phyloP scores from a whole-genome alignment of 2,113 vertebrate species.

The Pollimyrus isidori region DNA sequence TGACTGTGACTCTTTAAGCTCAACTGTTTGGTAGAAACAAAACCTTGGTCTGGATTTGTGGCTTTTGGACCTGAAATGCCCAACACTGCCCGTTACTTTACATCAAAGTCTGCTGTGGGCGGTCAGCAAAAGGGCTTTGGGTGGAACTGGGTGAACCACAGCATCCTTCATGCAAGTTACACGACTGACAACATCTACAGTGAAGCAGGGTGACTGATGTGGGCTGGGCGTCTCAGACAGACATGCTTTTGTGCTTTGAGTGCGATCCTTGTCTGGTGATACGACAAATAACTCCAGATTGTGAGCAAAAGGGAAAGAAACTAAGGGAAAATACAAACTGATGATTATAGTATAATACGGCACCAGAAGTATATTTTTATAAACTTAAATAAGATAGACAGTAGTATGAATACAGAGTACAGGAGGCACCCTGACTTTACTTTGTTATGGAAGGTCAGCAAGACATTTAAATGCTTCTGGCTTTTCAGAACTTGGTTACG shows the following conservation, averaged over 20 bases:
- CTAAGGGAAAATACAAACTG: background rate
- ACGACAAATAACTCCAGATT: background rate
- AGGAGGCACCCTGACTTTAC: background rate
- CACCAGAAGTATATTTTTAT: background rate
- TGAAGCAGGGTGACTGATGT: background rate
- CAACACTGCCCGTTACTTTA: background rate
- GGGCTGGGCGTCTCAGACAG: background rate
- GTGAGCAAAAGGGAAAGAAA: background rate
- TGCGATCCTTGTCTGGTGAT: background rate
- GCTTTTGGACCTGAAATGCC: background rate
- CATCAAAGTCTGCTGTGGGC: background rate
- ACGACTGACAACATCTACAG: background rate
- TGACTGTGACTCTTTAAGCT: background rate
- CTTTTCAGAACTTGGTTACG: background rate
- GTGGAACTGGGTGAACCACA: background rate
- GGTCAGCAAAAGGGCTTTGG: background rate
- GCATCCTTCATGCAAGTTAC: background rate
- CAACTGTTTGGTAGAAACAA: background rate
- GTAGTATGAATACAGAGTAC: background rate
- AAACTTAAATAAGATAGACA: background rate
- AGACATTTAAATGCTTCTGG: background rate
- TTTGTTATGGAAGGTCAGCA: background rate
- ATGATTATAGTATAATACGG: background rate
- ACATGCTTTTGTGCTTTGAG: background rate
- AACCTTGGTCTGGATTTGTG: background rate